These are phyloP conservation scores for Agapostemon virescens DNA, from an alignment of 2,888 invertebrate species.

Conservation along the genomic window DNA sequence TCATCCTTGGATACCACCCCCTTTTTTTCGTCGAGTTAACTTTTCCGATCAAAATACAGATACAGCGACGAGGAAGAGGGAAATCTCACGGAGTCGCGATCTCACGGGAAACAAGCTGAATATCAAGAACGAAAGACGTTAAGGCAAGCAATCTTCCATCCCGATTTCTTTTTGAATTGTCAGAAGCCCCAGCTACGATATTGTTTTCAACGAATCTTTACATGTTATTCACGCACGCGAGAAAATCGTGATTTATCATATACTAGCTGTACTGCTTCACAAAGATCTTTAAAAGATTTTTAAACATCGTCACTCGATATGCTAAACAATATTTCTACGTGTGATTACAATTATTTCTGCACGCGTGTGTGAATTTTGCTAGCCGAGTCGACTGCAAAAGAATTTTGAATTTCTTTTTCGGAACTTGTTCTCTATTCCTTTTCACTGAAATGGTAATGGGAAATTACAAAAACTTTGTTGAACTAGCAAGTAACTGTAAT, in stretches of 20 bases:
- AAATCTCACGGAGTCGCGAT: conserved; percentile 16
- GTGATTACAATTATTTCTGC: too few relatives aligned
- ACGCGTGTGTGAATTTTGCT: too few relatives aligned
- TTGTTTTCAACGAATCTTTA: not conserved
- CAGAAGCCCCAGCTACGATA: not conserved
- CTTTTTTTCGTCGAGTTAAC: conserved; percentile 22
- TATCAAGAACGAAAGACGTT: conserved; percentile 23
- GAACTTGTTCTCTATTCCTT: not conserved
- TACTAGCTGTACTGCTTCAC: too few relatives aligned
- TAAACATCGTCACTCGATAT: too few relatives aligned
- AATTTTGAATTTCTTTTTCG: not conserved
- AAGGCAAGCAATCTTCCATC: conserved; percentile 29
- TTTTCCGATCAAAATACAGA: conserved; percentile 57
- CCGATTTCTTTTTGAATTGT: not conserved
- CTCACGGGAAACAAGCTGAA: conserved; percentile 18
- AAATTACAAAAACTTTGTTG: conserved; percentile 55
- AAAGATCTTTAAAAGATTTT: too few relatives aligned
- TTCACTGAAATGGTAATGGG: conserved; percentile 14
- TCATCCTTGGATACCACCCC: conserved; percentile 4
- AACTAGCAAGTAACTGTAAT: conserved; percentile 61
- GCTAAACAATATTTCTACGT: too few relatives aligned
- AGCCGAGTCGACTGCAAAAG: too few relatives aligned
- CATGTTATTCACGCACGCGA: not conserved
- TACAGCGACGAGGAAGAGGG: conserved; percentile 15
- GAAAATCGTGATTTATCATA: not conserved